These are phyloP conservation scores for Strix occidentalis DNA, from an alignment of 2,797 vertebrate species.

Conservation along the genomic window DNA sequence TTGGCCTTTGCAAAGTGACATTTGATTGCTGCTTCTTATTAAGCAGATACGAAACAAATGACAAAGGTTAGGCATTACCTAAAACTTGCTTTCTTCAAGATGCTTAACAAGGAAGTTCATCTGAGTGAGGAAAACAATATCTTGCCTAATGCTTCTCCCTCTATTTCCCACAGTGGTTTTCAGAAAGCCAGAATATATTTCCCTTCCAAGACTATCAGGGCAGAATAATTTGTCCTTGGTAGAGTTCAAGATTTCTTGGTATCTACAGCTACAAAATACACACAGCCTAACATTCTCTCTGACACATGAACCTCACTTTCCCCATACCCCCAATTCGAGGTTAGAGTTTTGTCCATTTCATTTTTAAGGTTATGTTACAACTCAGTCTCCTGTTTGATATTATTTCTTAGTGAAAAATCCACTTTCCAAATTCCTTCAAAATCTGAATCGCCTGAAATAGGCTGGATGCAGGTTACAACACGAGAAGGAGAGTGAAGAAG, in stretches of 20 bases:
- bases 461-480: fast-evolving
- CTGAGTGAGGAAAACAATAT: not conserved
- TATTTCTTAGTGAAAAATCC: not conserved
- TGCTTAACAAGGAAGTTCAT: not conserved
- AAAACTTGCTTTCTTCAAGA: not conserved
- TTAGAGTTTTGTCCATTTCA: not conserved
- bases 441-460: not conserved
- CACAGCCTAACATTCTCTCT: not conserved
- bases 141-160: not conserved
- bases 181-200: not conserved
- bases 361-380: not conserved
- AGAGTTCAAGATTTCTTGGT: not conserved
- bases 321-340: not conserved
- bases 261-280: not conserved
- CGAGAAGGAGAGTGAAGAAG: not conserved
- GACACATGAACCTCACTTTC: not conserved
- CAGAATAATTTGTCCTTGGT: not conserved
- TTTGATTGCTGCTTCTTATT: not conserved
- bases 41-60: not conserved
- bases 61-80: not conserved
- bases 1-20: not conserved
- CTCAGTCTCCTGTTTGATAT: fast-evolving
- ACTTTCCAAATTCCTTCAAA: not conserved
- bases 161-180: not conserved
- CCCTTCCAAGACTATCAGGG: not conserved